Percentiles rank a stretch among this genome's conserved stretches.
phyloP scores from a whole-genome alignment of 2,113 vertebrate species.

The Chaenocephalus aceratus region DNA sequence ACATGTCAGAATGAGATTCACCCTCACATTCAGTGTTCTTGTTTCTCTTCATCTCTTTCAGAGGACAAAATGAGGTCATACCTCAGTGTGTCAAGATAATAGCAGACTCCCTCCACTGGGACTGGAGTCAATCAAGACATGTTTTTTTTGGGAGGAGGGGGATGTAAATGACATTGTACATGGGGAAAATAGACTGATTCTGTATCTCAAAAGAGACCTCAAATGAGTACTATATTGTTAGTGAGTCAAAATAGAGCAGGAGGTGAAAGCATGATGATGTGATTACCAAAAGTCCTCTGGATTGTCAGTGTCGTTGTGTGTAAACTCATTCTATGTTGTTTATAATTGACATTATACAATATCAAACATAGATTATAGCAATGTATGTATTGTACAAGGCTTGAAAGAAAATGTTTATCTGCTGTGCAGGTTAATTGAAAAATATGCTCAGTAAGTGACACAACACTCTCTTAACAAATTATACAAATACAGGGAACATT shows the following conservation, averaged over 20 bases:
- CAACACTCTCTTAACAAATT: neutral
- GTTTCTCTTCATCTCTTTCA: constrained; percentile 29
- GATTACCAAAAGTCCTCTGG: neutral
- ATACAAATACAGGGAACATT: neutral
- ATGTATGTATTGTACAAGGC: neutral
- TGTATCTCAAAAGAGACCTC: constrained; percentile 27
- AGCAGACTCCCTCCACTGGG: constrained; percentile 35
- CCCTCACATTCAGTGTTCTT: constrained; percentile 26
- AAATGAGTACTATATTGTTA: constrained; percentile 21
- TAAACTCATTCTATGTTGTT: neutral
- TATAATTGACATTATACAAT: neutral
- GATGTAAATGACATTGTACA: constrained; percentile 11
- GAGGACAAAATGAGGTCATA: constrained; percentile 59
- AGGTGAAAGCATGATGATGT: neutral
- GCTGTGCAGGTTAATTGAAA: neutral
- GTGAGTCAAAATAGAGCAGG: constrained; percentile 18
- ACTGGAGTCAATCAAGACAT: constrained; percentile 18
- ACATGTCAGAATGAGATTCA: constrained; percentile 40
- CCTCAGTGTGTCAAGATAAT: constrained; percentile 49
- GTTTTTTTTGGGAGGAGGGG: constrained; percentile 1
- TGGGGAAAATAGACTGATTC: constrained; percentile 14
- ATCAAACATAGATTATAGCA: neutral
- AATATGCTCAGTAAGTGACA: neutral
- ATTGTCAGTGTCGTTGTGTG: too few relatives aligned
- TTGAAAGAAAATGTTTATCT: neutral